Evolutionary conservation across 2,113 vertebrate genomes (phyloP).

Genomic region (Larimichthys polyactis): DNA sequence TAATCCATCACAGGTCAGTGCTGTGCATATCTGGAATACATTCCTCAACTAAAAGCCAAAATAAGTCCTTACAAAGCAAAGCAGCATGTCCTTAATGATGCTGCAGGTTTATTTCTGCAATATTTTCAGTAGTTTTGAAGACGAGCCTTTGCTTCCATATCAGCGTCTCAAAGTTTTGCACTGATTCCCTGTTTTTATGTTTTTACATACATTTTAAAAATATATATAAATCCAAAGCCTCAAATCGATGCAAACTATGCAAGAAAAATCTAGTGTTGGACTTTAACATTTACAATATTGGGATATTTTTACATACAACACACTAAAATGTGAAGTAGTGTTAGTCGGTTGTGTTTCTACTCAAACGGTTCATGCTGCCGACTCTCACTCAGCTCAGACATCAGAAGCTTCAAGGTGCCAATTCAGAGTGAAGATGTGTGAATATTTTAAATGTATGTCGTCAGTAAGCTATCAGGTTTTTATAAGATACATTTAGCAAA

Average conservation of each 20-base stretch:
- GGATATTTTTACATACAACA: background rate
- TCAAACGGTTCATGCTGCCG: background rate
- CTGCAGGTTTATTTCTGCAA: background rate
- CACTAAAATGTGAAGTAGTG: background rate
- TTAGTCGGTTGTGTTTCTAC: no score
- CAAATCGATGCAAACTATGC: background rate
- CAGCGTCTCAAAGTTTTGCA: background rate
- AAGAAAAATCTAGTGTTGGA: background rate
- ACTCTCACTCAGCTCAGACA: background rate
- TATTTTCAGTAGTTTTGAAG: background rate
- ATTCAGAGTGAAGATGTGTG: background rate
- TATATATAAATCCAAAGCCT: background rate
- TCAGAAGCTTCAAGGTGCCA: background rate
- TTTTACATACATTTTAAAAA: background rate
- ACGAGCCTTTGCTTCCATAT: background rate
- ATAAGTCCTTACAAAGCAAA: background rate
- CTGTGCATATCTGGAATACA: background rate
- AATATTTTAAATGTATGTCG: background rate
- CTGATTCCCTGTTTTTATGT: background rate
- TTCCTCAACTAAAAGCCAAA: slow-evolving; percentile 5
- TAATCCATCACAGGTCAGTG: background rate
- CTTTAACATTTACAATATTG: background rate
- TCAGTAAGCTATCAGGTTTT: background rate
- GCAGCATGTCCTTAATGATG: background rate
- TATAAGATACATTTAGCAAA: background rate